Base-by-base conservation (phyloP, 2,797 vertebrate genomes). In the Aulostomus chinensis region DNA sequence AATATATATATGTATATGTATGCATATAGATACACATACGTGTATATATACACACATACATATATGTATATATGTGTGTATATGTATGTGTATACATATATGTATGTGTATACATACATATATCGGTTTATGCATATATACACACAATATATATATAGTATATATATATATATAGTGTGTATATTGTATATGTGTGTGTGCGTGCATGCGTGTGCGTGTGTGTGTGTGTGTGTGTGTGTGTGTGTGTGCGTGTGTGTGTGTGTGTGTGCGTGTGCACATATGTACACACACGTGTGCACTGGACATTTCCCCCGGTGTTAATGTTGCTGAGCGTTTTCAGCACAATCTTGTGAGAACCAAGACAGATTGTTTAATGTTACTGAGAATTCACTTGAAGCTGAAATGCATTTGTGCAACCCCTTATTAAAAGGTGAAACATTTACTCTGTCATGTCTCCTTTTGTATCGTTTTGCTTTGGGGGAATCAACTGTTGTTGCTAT, bases 381-480 rank as follows among this genome's bases (percentile, higher is more conserved):
- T 39, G 58, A 68, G 59, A 42, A 66, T 66, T 64, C 46, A 43
- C 55, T 50, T 45, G 59, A 50, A 67, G 59, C 51, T 69, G 76
- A 86, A 82, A 82, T 85, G 84, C 86, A 76, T 83, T 83, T 73
- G 76, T 77, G 70, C 82, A 84, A 87, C 85, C 86, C 85, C 81
- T 87, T 82, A 80, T 78, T 53, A 59, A 67, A 67, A n/a, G 73
- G 57, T 72, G 57, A 78, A 54, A 48, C 60, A 49, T 78, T 60
- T 57, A 34, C 58, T 42, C 42, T 11, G 58, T 65, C 62, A 38
- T 34, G 43, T 71, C 47, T 68, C 54, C 28, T 69, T 30, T 55
- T 2, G 17, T 43, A 35, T 33, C 1, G 2, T 62, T 73, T 57
- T 30, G 53, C 59, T 70, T 58, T 17, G 33, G 48, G 57, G 59